Evolutionary conservation across 2,888 invertebrate species (phyloP).

Genomic region (Calliopum simillimum): DNA sequence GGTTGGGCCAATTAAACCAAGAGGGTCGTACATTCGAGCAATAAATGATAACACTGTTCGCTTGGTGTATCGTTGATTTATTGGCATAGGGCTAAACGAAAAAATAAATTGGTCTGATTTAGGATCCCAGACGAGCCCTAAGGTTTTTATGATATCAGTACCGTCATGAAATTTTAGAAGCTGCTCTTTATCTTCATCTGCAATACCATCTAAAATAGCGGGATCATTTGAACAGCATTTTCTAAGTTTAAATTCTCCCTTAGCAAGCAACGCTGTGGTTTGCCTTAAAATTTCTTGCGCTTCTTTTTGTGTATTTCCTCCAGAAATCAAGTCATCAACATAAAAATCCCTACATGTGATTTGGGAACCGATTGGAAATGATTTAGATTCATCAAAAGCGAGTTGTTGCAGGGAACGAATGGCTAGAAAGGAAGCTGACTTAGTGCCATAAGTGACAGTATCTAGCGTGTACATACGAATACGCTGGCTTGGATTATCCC

Average conservation of each 20-base stretch:
- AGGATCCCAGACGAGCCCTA: constrained; percentile 33
- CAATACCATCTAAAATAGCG: constrained; percentile 1
- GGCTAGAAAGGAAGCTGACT: constrained; percentile 24
- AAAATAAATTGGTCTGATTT: constrained; percentile 31
- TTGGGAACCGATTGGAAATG: constrained; percentile 21
- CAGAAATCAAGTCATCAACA: constrained; percentile 36
- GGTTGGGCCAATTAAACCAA: constrained; percentile 36
- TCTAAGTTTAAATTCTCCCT: constrained; percentile 28
- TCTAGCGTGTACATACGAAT: constrained; percentile 21
- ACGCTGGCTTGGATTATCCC: constrained; percentile 16
- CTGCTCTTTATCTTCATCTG: constrained; percentile 4
- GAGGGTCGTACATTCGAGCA: constrained; percentile 34
- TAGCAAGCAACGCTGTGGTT: constrained; percentile 7
- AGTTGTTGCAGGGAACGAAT: constrained; percentile 26
- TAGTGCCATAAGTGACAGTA: constrained; percentile 3
- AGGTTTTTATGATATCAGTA: constrained; percentile 33
- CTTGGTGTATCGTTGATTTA: background rate
- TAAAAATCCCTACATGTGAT: constrained; percentile 29
- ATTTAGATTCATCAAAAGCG: constrained; percentile 1
- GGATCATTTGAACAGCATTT: constrained; percentile 34
- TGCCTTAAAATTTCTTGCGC: constrained; percentile 18
- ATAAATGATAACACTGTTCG: constrained; percentile 27
- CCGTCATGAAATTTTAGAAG: constrained; percentile 33
- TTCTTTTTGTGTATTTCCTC: constrained; percentile 22
- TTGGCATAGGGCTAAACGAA: background rate